Conservation (phyloP, 2,888 invertebrate genomes). For the Biston stratarius region DNA sequence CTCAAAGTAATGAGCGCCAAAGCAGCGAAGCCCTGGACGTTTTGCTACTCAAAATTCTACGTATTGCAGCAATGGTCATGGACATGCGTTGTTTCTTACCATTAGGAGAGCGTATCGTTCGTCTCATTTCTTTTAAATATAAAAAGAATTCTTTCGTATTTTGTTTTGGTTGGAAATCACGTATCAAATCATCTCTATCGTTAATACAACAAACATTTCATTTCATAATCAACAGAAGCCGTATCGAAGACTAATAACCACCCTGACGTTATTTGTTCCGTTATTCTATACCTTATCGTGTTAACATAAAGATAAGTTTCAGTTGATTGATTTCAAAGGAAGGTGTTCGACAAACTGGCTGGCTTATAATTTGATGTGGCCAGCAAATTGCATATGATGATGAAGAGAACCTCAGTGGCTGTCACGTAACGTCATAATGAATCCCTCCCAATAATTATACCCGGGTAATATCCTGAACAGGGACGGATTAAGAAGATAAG, state of each 20-base stretch:
- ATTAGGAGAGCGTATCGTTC: no score
- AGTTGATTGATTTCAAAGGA: conserved; percentile 27
- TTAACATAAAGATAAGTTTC: conserved; percentile 40
- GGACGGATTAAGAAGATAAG: conserved; percentile 43
- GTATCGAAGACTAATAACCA: conserved; percentile 46
- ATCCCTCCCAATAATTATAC: conserved; percentile 75
- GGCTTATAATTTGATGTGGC: conserved; percentile 64
- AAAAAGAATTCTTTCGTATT: no score
- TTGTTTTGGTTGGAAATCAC: conserved; percentile 12
- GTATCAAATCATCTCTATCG: conserved; percentile 30
- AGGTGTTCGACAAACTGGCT: conserved; percentile 48
- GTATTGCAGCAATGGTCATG: no score
- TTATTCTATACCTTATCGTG: conserved; percentile 48
- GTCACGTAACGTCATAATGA: conserved; percentile 81
- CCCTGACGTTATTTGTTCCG: conserved; percentile 7
- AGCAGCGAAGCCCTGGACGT: no score
- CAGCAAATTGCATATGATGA: conserved; percentile 68
- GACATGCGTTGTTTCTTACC: no score
- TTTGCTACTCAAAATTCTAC: no score
- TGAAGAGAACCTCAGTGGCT: conserved; percentile 61
- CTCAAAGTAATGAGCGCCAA: no score
- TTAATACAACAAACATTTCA: conserved; percentile 56
- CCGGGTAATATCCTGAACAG: conserved; percentile 65
- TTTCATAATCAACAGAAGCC: conserved; percentile 55
- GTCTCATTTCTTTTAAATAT: no score